phyloP scores from a whole-genome alignment of 53 echinoderm and acorn worm genomes.

The Mesocentrotus franciscanus region DNA sequence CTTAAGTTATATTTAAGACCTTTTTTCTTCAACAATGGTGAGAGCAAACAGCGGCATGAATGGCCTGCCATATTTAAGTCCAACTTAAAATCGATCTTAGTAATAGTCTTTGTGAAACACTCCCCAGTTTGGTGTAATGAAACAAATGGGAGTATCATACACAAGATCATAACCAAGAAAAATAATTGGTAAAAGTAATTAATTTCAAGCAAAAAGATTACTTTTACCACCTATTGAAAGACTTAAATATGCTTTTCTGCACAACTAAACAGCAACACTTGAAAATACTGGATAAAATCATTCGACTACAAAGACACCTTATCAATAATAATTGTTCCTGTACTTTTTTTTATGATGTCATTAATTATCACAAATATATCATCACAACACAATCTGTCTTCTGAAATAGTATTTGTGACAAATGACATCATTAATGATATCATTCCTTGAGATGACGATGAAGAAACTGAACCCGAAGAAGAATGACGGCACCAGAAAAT shows the following conservation, averaged over 20 bases:
- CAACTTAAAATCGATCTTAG: too few species aligned
- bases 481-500: not conserved
- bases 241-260: not conserved
- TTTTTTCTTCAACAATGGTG: too few species aligned
- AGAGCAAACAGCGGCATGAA: too few species aligned
- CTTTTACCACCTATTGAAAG: not conserved
- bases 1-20: too few species aligned
- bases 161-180: too few species aligned
- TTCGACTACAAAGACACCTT: not conserved
- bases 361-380: not conserved
- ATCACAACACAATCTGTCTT: not conserved
- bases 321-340: not conserved
- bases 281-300: not conserved
- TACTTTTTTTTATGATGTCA: too few species aligned
- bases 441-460: not conserved
- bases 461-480: not conserved
- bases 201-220: not conserved
- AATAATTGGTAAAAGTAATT: too few species aligned
- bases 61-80: too few species aligned
- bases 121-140: too few species aligned
- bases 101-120: too few species aligned
- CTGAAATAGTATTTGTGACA: not conserved
- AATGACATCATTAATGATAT: not conserved
- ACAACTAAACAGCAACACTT: not conserved
- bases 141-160: too few species aligned